Percentiles rank a stretch among this genome's conserved stretches.
phyloP scores from a whole-genome alignment of 2,888 invertebrate species.

The Andrena bucephala region DNA sequence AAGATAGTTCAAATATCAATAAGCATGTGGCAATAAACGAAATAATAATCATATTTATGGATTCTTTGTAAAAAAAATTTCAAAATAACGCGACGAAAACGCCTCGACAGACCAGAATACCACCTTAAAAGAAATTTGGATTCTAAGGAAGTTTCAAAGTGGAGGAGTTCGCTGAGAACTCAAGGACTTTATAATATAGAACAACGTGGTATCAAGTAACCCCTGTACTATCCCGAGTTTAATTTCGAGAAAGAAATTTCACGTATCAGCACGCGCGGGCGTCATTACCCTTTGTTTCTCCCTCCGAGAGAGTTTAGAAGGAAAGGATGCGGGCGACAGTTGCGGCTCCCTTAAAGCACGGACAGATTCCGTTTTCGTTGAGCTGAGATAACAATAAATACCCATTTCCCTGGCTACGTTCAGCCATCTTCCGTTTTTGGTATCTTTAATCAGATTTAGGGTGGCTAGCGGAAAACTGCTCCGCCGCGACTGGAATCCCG shows the following conservation, averaged over 20 bases:
- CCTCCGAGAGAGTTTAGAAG: background rate
- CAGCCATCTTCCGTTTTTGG: conserved; percentile 14
- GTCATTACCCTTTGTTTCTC: conserved; percentile 16
- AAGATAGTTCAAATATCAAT: no score
- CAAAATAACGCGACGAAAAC: no score
- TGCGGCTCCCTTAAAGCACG: background rate
- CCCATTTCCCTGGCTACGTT: conserved; percentile 23
- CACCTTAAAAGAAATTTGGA: no score
- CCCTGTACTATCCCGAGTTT: background rate
- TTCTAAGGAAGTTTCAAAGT: no score
- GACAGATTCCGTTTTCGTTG: conserved; percentile 47
- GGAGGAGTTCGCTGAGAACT: no score
- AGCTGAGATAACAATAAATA: conserved; percentile 61
- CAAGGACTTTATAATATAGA: no score
- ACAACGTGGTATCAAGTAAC: no score
- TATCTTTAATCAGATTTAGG: conserved; percentile 64
- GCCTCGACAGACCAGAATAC: no score
- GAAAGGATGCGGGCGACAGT: conserved; percentile 30
- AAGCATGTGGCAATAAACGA: no score
- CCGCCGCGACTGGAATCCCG: background rate
- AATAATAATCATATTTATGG: no score
- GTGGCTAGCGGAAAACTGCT: conserved; percentile 43
- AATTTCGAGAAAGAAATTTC: conserved; percentile 7
- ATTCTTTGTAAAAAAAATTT: no score
- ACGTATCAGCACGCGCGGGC: conserved; percentile 20